phyloP scores from a whole-genome alignment of 1,140 invertebrate species.

The Trachelipus rathkii region DNA sequence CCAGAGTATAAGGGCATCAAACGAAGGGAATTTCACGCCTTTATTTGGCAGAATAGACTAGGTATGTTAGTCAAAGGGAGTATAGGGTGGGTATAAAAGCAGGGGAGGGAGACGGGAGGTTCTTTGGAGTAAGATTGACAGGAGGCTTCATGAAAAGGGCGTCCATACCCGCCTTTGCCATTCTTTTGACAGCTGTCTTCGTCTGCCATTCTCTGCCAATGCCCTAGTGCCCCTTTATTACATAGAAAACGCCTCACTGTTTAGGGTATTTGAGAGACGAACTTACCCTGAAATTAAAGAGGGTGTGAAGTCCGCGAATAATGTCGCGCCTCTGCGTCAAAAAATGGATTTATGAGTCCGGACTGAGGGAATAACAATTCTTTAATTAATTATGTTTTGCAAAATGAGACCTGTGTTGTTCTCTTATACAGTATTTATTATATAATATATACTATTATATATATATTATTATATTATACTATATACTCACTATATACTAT shows the following conservation, averaged over 20 bases:
- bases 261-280: background rate
- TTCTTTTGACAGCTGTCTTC: conserved; percentile 3
- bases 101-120: background rate
- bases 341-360: no score
- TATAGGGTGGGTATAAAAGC: background rate
- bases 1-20: background rate
- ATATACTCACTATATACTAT: no score
- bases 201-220: conserved; percentile 2
- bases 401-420: no score
- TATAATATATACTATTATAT: no score
- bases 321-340: no score
- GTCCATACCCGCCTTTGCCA: background rate
- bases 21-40: background rate
- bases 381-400: no score
- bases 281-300: conserved; percentile 3
- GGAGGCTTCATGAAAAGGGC: background rate
- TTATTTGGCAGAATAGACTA: background rate
- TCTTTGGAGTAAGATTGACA: background rate
- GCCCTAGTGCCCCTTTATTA: background rate
- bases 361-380: no score
- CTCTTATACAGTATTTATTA: no score
- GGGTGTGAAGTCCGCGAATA: background rate
- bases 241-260: background rate
- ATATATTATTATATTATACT: no score
- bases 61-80: background rate